A percentile compares a stretch with the other conserved stretches of the same genome.
Evolutionary conservation across 1,140 invertebrate genomes (phyloP).

Genomic region (Drosophila burlai): DNA sequence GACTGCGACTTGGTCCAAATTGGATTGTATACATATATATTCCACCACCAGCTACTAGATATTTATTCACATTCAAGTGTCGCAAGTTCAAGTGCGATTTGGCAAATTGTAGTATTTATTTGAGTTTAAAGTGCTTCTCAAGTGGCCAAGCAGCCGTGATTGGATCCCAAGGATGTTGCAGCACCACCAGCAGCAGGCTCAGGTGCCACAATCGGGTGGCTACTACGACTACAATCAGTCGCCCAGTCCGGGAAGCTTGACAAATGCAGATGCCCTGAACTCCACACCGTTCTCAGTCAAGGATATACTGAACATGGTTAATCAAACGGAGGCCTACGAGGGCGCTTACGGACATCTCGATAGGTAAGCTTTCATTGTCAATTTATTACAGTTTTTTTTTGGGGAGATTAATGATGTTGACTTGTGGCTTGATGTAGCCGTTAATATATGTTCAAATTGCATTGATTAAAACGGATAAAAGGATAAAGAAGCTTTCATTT

Average conservation of each 20-base stretch:
- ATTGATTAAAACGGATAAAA: neutral
- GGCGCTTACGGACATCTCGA: conserved; percentile 73
- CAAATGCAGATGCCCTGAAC: conserved; percentile 82
- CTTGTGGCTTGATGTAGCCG: no score
- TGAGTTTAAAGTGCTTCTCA: conserved; percentile 69
- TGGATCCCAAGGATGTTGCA: conserved; percentile 71
- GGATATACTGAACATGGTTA: conserved; percentile 88
- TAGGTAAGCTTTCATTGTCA: conserved; percentile 46
- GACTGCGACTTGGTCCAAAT: conserved; percentile 28
- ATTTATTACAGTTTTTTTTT: no score
- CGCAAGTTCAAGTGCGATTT: conserved; percentile 76
- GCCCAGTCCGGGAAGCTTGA: conserved; percentile 69
- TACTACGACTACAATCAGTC: conserved; percentile 83
- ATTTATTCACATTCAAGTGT: conserved; percentile 63
- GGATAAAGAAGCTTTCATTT: no score
- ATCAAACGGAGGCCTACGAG: conserved; percentile 82
- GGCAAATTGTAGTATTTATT: conserved; percentile 79
- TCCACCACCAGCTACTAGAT: neutral
- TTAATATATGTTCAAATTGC: no score
- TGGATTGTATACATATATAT: conserved; percentile 30
- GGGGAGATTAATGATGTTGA: neutral
- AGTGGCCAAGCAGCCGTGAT: conserved; percentile 64
- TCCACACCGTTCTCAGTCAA: conserved; percentile 89
- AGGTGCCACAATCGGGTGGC: conserved; percentile 70
- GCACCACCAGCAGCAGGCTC: conserved; percentile 81